Base-by-base conservation (phyloP, 2,888 invertebrate genomes). In the Aquatica leii region DNA sequence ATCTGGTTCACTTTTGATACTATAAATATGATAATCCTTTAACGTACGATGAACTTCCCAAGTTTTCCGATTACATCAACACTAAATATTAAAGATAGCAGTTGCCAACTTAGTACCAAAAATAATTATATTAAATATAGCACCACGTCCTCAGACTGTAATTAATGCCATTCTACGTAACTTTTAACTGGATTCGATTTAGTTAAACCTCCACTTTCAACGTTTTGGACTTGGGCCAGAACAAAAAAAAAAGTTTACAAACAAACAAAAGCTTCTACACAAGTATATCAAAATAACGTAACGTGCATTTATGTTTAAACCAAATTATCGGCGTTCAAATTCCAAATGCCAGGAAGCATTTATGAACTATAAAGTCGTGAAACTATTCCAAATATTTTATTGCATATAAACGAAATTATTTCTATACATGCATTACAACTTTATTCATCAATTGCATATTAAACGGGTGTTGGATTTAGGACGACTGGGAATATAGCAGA, bases 41-140 rank as follows among this genome's bases (percentile, higher is more conserved):
- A 40, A 41, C 55, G 55, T 43, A 41, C 55, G 34, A 55, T 55
- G 55, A 55, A 55, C 55, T 46, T 24, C 2, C 55, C 1, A 43
- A 41, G 40, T 15, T 46, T 31, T 14, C 43, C 40, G 41, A 55
- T 55, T 46, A 46, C 55, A 55, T 55, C 55, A 46, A 40, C 24
- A 41, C 40, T 24, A 43, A 37, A 55, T 34, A 43, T 24, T 43
- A 18, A 18, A 15, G 43, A 14, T 21, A 12, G 55, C 41, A 21
- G 55, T 17, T 55, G 55, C 55, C 55, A 55, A 55, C 21, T 24
- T 21, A 55, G 20, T 18, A 43, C 37, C 18, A 20, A 46, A 37
- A 55, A 46, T 43, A 43, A 55, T 55, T 55, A 43, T 24, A 37
- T 31, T 21, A 55, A 41, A n/a, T 50, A 40, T 40, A 40, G 40